Percentiles rank a stretch among this genome's conserved stretches.
Evolutionary conservation across 2,888 invertebrate genomes (phyloP).

Genomic region (Lepidochitona cinerea): DNA sequence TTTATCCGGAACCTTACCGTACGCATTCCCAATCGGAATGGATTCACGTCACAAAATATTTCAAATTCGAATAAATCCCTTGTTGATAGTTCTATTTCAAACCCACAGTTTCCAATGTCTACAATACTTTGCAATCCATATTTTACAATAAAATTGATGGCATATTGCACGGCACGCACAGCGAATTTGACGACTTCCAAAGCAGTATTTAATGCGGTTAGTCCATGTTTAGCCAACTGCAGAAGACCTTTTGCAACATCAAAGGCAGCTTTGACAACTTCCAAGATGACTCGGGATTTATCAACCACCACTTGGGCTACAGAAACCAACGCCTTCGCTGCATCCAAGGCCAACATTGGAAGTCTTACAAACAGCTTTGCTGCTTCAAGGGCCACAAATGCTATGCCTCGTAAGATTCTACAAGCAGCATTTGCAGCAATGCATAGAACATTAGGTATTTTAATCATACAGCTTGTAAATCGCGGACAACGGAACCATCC

Average conservation of each 20-base stretch:
- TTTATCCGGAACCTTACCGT: background rate
- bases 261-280: background rate
- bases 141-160: slow-evolving; percentile 1
- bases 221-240: background rate
- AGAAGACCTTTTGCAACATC: background rate
- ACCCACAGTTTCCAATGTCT: slow-evolving; percentile 8
- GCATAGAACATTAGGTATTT: slow-evolving; percentile 5
- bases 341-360: background rate
- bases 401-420: background rate
- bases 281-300: slow-evolving; percentile 1
- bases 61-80: slow-evolving; percentile 5
- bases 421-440: slow-evolving; percentile 2
- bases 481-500: background rate
- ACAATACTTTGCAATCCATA: slow-evolving; percentile 7
- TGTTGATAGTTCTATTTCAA: background rate
- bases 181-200: slow-evolving; percentile 8
- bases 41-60: slow-evolving; percentile 7
- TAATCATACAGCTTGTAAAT: slow-evolving; percentile 10
- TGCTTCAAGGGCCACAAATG: background rate
- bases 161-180: background rate
- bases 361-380: background rate
- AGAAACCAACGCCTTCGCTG: background rate
- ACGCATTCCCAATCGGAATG: background rate
- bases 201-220: background rate
- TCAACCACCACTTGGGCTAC: background rate